Conservation (phyloP, 2,888 invertebrate genomes). For the Gastracanthus pulcherrimus region DNA sequence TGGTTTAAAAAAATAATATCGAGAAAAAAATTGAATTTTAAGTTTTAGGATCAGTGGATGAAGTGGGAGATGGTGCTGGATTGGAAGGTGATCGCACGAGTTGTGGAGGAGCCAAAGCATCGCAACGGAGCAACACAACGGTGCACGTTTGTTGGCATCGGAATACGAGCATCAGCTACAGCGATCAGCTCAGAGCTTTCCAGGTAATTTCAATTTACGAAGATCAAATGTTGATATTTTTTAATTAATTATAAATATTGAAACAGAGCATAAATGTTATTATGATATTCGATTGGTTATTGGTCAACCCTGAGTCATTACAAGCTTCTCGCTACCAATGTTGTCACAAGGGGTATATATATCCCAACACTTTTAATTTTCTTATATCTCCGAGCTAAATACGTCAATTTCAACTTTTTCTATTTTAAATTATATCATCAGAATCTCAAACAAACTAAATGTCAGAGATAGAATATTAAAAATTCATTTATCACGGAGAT, state of each 20-base stretch:
- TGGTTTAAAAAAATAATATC: neutral
- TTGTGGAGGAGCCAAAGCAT: slow-evolving; percentile 79
- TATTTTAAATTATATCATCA: no score
- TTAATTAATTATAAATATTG: no score
- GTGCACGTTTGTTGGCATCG: slow-evolving; percentile 99
- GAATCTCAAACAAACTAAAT: no score
- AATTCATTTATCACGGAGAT: no score
- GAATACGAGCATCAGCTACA: slow-evolving; percentile 89
- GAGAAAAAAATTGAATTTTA: slow-evolving; percentile 17
- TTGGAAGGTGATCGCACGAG: slow-evolving; percentile 79
- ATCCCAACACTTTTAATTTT: no score
- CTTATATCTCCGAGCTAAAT: no score
- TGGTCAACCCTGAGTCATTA: no score
- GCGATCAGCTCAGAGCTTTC: slow-evolving; percentile 86
- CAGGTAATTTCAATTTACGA: slow-evolving; percentile 79
- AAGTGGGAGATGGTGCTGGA: slow-evolving; percentile 83
- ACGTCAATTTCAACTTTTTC: no score
- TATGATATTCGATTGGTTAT: no score
- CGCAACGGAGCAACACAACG: slow-evolving; percentile 88
- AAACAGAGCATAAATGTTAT: no score
- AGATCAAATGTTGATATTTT: slow-evolving; percentile 7
- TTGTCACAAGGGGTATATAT: neutral
- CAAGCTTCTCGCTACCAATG: no score
- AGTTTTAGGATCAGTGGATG: slow-evolving; percentile 85
- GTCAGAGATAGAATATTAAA: no score